Base-by-base conservation (phyloP, 2,113 vertebrate species). In the Dasypus novemcinctus region DNA sequence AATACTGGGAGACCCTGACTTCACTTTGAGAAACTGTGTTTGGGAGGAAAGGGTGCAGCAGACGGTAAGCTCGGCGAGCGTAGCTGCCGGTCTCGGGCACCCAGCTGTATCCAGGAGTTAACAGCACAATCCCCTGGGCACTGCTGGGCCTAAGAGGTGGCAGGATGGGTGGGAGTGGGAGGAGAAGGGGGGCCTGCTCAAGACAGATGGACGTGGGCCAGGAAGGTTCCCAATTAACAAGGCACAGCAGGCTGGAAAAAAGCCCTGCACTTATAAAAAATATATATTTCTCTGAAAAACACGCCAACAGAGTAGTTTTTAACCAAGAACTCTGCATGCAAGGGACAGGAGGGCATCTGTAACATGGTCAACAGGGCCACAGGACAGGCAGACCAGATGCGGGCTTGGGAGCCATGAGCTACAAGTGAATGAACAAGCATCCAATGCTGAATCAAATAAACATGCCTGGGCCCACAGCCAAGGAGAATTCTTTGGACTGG, bases 381-480 rank as follows among this genome's bases (percentile, higher is more conserved):
- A 18, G 57, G 78, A 91, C 82, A 93, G 80, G 82, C 89, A 89
- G 87, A 92, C 88, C 93, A 96, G 93, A 98, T 86, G 90, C 2
- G 0, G 95, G 38, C 74, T 75, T 41, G 46, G 87, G 88, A 96
- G 91, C 72, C 91, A 83, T 31, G 71, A 64, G 71, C 94, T 95
- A 49, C 95, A 95, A 97, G 96, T 98, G 96, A 97, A 97, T 97
- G 96, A 95, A 97, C 97, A 96, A 3, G 36, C 96, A 95, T 97
- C 97, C 97, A 98, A 93, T 92, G 94, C 89, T 46, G 71, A 97
- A 97, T 96, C 94, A 97, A 97, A 97, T 95, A 96, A 97, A 97
- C 83, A 97, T 11, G 86, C 75, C 96, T 90, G 96, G 96, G 97
- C 97, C 84, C 86, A 13, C 86, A 2, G 97, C 96, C 97, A 98